Base-by-base conservation (phyloP, 2,113 vertebrate species). In the Lophotis ruficrista region DNA sequence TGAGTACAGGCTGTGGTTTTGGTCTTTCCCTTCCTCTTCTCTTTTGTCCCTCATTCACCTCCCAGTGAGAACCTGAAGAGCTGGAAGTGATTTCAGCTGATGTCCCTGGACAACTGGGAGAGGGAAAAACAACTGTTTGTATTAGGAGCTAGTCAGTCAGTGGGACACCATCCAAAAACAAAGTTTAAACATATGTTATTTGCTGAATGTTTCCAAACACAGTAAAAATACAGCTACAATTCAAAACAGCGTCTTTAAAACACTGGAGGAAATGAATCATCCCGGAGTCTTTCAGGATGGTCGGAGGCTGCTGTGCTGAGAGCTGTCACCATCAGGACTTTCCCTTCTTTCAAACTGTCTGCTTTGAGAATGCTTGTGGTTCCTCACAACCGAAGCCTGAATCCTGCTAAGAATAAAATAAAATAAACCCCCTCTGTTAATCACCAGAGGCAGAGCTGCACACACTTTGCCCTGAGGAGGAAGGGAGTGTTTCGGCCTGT, bases 181-280 rank as follows among this genome's bases (percentile, higher is more conserved):
- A 94, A 92, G 86, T 89, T 87, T 95, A 84, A 77, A 85, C 71
- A 73, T 94, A 94, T 95, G 92, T 87, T 97, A 80, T 93, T 97
- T 94, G 92, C 82, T 64, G 75, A 96, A 64, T 73, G 50, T 97
- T 97, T 97, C 96, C 90, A 96, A 85, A 72, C 8, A 35, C 87
- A 61, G 61, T 65, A 90, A 93, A 97, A 98, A 94, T 94, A 69
- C 83, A 93, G 81, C 95, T 95, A 89, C 92, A 93, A 73, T 83
- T 93, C 84, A 79, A 94, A 97, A 57, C 68, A 84, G 68, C 21
- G 8, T 72, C 88, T 70, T 92, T 92, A 58, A 84, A 95, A 54
- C 58, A 2, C 35, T 82, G 92, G 92, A 95, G 65, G 79, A 93
- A 94, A 61, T 96, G 95, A 96, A 95, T 93, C 94, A 96, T 95